These are phyloP conservation scores for Aulostomus chinensis DNA, from an alignment of 2,797 vertebrate genomes.

Conservation along the genomic window DNA sequence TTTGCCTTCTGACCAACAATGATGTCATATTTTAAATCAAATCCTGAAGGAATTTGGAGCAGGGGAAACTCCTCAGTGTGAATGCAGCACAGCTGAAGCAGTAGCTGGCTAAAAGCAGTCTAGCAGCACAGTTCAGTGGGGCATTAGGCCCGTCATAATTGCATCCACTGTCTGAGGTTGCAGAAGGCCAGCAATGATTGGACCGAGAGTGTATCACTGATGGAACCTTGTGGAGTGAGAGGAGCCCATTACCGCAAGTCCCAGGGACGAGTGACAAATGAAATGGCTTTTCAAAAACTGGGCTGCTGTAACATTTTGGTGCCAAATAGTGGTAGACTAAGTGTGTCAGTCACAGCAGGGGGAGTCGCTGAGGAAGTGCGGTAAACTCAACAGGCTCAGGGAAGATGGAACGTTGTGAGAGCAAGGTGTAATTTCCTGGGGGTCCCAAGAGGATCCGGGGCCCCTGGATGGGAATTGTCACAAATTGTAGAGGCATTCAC, in stretches of 20 bases:
- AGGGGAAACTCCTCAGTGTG: constrained; percentile 13
- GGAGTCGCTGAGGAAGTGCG: constrained; percentile 31
- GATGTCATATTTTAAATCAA: constrained; percentile 53
- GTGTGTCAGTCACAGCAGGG: constrained; percentile 58
- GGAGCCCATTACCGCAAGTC: constrained; percentile 64
- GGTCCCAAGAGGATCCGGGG: constrained; percentile 63
- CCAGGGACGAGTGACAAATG: constrained; percentile 66
- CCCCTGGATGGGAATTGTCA: constrained; percentile 55
- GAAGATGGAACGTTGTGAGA: constrained; percentile 69
- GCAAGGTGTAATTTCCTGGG: constrained; percentile 72
- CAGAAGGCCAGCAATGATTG: constrained; percentile 52
- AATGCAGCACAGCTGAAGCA: constrained; percentile 14
- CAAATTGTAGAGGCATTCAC: constrained; percentile 38
- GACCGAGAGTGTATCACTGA: constrained; percentile 58
- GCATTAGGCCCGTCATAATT: constrained; percentile 68
- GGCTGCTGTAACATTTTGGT: constrained; percentile 55
- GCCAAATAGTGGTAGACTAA: constrained; percentile 53
- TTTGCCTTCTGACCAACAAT: constrained; percentile 29
- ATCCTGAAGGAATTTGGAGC: constrained; percentile 4
- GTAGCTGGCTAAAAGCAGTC: constrained; percentile 44
- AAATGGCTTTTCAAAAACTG: constrained; percentile 70
- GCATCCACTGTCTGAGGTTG: constrained; percentile 70
- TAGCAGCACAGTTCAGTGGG: constrained; percentile 44
- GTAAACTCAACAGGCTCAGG: constrained; percentile 53
- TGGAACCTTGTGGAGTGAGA: constrained; percentile 61